Percentiles rank a stretch among this genome's conserved stretches.
These are phyloP conservation scores for Mus caroli DNA, from an alignment of 2,797 vertebrate species.

Conservation along the genomic window DNA sequence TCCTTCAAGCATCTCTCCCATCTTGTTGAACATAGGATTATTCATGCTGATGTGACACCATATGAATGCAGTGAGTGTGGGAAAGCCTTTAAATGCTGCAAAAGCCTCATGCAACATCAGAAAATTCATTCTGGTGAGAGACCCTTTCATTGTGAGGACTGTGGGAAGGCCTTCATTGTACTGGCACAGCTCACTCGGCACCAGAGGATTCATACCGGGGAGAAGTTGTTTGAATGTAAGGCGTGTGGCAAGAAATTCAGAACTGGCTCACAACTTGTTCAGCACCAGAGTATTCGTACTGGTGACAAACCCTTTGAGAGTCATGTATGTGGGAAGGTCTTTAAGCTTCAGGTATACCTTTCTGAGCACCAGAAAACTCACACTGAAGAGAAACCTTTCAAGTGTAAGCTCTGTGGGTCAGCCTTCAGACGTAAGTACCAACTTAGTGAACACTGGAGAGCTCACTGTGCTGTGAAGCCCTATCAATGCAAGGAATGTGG, in stretches of 20 bases:
- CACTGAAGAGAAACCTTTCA: constrained; percentile 51
- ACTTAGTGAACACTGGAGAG: constrained; percentile 51
- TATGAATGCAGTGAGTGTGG: constrained; percentile 52
- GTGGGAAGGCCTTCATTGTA: neutral
- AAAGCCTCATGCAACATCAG: constrained; percentile 54
- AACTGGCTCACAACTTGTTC: neutral
- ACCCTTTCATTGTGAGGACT: neutral
- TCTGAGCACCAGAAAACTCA: constrained; percentile 54
- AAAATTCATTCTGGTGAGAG: constrained; percentile 50
- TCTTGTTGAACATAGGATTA: constrained; percentile 21
- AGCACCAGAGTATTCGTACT: constrained; percentile 57
- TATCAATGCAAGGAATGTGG: constrained; percentile 51
- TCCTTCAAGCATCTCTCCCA: constrained; percentile 3
- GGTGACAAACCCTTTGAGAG: constrained; percentile 54
- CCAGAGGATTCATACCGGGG: constrained; percentile 27
- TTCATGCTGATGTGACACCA: constrained; percentile 40
- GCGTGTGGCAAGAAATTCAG: constrained; percentile 59
- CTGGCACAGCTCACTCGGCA: constrained; percentile 1
- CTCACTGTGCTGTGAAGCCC: neutral
- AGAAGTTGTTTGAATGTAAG: constrained; percentile 60
- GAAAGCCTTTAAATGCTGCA: constrained; percentile 21
- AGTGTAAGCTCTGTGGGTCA: constrained; percentile 63
- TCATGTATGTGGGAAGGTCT: constrained; percentile 33
- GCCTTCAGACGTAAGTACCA: constrained; percentile 30
- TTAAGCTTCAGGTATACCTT: constrained; percentile 51